These are phyloP conservation scores for Sander lucioperca DNA, from an alignment of 2,113 vertebrate species.

Conservation along the genomic window DNA sequence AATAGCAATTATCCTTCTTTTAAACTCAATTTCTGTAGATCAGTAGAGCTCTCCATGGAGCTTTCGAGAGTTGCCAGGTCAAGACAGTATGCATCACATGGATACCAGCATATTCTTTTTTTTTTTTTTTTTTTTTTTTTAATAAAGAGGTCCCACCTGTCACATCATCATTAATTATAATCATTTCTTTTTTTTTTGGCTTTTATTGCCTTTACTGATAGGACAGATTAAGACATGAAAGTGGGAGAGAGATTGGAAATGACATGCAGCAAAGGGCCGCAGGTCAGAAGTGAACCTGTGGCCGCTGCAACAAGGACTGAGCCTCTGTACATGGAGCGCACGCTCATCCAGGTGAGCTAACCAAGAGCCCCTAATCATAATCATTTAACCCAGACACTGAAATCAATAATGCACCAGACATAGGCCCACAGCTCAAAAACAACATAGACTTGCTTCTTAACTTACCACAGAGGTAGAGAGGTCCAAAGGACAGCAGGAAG, in stretches of 20 bases:
- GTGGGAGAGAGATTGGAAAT: too few relatives aligned
- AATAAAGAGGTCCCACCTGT: slow-evolving; percentile 2
- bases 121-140: too few relatives aligned
- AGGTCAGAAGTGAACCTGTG: too few relatives aligned
- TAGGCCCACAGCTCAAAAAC: slow-evolving; percentile 51
- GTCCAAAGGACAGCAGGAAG: slow-evolving; percentile 82
- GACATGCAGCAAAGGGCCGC: too few relatives aligned
- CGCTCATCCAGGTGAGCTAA: too few relatives aligned
- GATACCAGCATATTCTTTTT: neutral
- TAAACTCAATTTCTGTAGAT: neutral
- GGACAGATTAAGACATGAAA: too few relatives aligned
- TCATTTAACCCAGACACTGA: slow-evolving; percentile 40
- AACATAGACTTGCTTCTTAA: slow-evolving; percentile 58
- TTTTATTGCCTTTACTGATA: too few relatives aligned
- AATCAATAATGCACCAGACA: slow-evolving; percentile 49
- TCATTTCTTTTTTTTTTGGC: too few relatives aligned
- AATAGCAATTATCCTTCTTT: neutral
- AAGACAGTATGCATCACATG: slow-evolving; percentile 3
- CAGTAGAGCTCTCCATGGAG: slow-evolving; percentile 10
- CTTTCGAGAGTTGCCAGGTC: neutral
- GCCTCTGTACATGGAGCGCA: too few relatives aligned
- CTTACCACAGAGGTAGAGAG: slow-evolving; percentile 80
- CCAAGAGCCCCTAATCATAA: neutral
- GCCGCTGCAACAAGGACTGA: too few relatives aligned
- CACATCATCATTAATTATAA: neutral